These are phyloP conservation scores for Onychostruthus taczanowskii DNA, from an alignment of 2,113 vertebrate species.

Conservation along the genomic window DNA sequence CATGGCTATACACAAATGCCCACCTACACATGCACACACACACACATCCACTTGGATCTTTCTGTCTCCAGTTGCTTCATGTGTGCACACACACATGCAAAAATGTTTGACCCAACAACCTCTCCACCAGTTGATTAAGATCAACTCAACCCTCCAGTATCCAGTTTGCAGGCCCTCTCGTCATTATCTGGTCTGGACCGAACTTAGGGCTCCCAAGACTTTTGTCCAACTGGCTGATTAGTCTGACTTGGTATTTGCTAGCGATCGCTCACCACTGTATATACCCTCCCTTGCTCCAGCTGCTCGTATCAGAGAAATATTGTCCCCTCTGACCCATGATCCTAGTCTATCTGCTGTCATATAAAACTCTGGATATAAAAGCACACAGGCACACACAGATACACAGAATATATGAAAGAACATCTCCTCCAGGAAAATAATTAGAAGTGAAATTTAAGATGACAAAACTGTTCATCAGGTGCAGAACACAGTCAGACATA, in stretches of 20 bases:
- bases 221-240: neutral
- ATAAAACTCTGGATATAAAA: neutral
- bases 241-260: neutral
- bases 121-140: neutral
- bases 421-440: neutral
- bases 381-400: neutral
- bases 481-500: neutral
- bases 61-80: neutral
- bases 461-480: neutral
- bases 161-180: neutral
- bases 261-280: neutral
- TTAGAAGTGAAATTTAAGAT: neutral
- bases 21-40: neutral
- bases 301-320: neutral
- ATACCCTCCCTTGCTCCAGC: neutral
- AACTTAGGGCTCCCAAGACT: neutral
- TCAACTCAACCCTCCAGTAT: neutral
- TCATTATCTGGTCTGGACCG: neutral
- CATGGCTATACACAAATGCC: fast-evolving
- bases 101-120: neutral
- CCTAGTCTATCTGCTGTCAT: neutral
- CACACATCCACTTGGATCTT: neutral
- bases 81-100: fast-evolving
- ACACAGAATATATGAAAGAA: neutral
- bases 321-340: neutral